phyloP scores from a whole-genome alignment of 2,113 vertebrate genomes.

The Corvus cornix region DNA sequence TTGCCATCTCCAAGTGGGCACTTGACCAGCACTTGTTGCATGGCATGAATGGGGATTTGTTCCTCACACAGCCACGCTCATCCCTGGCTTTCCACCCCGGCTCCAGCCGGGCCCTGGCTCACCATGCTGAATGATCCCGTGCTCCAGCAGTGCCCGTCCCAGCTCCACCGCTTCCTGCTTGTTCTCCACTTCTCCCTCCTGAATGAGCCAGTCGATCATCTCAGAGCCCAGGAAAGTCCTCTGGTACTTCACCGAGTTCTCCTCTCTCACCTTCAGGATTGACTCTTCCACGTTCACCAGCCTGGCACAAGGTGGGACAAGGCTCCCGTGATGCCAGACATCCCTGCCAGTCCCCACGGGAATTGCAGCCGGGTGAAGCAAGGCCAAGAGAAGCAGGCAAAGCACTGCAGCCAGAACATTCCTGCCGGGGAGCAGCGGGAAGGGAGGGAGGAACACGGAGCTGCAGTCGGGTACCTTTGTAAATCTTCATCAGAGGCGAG shows the following conservation, averaged over 20 bases:
- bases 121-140: slow-evolving; percentile 88
- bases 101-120: neutral
- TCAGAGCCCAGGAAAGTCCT: slow-evolving; percentile 81
- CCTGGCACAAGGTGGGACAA: slow-evolving; percentile 63
- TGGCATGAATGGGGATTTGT: slow-evolving; percentile 43
- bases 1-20: slow-evolving; percentile 43
- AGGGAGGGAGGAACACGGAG: neutral
- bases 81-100: neutral
- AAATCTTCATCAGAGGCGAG: neutral
- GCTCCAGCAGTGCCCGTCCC: slow-evolving; percentile 78
- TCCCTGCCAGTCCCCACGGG: fast-evolving
- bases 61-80: neutral
- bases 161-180: slow-evolving; percentile 78
- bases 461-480: neutral
- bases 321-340: neutral
- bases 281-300: slow-evolving; percentile 76
- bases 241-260: slow-evolving; percentile 79
- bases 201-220: slow-evolving; percentile 84
- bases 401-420: neutral
- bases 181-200: slow-evolving; percentile 79
- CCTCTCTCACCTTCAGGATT: slow-evolving; percentile 80
- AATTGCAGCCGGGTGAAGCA: neutral
- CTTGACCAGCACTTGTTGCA: slow-evolving; percentile 51
- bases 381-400: neutral
- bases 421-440: neutral